Base-by-base conservation (phyloP, 2,888 invertebrate genomes). In the Trissolcus japonicus region DNA sequence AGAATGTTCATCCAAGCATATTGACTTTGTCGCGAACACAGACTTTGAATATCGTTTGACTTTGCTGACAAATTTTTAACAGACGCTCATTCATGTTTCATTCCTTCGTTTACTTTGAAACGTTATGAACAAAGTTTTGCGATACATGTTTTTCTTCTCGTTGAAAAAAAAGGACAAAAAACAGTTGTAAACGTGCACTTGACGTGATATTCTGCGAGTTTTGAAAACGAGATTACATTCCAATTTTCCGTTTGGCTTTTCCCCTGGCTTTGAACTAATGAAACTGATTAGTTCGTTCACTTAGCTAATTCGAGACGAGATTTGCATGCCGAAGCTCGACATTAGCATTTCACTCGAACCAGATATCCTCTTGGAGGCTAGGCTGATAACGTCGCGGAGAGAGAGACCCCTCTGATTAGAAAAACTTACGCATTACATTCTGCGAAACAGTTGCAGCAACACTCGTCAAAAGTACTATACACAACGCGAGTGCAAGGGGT, bases 301-400 rank as follows among this genome's bases (percentile, higher is more conserved):
- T 74, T 63, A 75, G 67, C 72, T 68, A 72, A 72, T 72, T 67
- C 86, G 87, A 86, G 85, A 85, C 84, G 86, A 86, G 86, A 88
- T 88, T 88, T 88, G 88, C 88, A 88, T 88, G 86, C 84, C 83
- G 86, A 85, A 88, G 88, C 85, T 85, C 83, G 81, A 84, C 85
- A 88, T 88, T 88, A 88, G 88, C 88, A 88, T 88, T 88, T 88
- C 88, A 88, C 88, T 88, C 85, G 85, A 19, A 80, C 85, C 83
- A 84, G 85, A 84, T 35, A 11, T 2, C 9, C 35, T 35, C 84
- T 85, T 83, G 80, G 79, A 80, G 76, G 78, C 63, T 80, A 79
- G 82, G 80, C 82, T 86, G 51, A 51, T 17, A 51, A 66, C 69
- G 66, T 55, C 66, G 69, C 71, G 76, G 67, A 59, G 66, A 79